Evolutionary conservation across 2,797 vertebrate species (phyloP).

Genomic region (Perodicticus potto): DNA sequence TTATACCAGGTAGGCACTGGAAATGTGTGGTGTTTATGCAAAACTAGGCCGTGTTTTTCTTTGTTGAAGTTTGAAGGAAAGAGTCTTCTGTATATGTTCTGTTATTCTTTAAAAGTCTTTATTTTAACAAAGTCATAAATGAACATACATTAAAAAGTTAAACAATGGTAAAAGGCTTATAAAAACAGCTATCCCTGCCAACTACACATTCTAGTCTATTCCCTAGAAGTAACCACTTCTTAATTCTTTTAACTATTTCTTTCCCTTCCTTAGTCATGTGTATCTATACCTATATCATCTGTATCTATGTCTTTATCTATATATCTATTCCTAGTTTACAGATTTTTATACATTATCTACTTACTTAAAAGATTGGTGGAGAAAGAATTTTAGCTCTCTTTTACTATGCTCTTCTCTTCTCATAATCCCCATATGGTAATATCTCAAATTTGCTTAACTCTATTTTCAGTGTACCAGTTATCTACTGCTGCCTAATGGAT

Average conservation of each 20-base stretch:
- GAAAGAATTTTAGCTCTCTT: slow-evolving; percentile 11
- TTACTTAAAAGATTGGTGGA: background rate
- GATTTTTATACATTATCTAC: background rate
- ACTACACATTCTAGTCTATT: slow-evolving; percentile 5
- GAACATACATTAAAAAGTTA: slow-evolving; percentile 2
- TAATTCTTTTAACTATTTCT: background rate
- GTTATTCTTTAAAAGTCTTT: slow-evolving; percentile 27
- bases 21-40: slow-evolving; percentile 33
- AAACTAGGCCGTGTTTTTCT: background rate
- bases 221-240: slow-evolving; percentile 30
- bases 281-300: background rate
- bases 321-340: background rate
- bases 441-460: slow-evolving; percentile 4
- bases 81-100: slow-evolving; percentile 22
- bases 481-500: background rate
- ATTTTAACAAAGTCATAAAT: slow-evolving; percentile 5
- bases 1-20: background rate
- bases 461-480: background rate
- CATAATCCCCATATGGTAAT: background rate
- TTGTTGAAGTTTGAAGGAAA: slow-evolving; percentile 17
- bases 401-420: background rate
- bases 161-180: background rate
- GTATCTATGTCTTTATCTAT: too few species aligned
- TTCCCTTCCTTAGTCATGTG: background rate
- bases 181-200: background rate